Base-by-base conservation (phyloP, 1,140 invertebrate species). In the Drosophila littoralis region DNA sequence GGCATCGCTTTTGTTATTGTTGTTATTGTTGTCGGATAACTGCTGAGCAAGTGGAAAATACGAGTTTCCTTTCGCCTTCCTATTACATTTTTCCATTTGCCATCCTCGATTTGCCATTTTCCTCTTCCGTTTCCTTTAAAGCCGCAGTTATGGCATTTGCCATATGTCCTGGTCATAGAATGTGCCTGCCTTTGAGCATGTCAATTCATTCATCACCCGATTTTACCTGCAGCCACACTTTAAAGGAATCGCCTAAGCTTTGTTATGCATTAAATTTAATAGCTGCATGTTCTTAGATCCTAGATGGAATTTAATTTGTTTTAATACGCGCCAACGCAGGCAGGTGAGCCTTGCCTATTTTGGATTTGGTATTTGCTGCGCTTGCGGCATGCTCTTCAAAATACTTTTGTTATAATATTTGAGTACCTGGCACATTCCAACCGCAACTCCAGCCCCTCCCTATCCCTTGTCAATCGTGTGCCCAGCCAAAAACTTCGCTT, bases 241-340 rank as follows among this genome's bases (percentile, higher is more conserved):
- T 45, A 8, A 45, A 45, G 13, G 10, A 45, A 8, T 15, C 42
- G 8, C n/a, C 10, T 45, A 45, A 45, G 13, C 42, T 45, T 15
- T 45, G 42, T 33, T 33, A 45, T 58, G 28, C 55, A 33, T 82
- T 82, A 61, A 82, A 75, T 79, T 75, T 67, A 48, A 75, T 61
- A 38, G 43, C 55, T 51, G 58, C 58, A 83, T 82, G 61, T 75
- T 57, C 9, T 4, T 17, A 17, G 35, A 9, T 12, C 67, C 52
- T 67, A 77, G 75, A 89, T 89, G 84, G 74, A 84, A 84, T 88
- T 88, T 89, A 75, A 89, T 89, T 88, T 89, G 60, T 70, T 76
- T 65, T 33, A 46, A 32, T 42, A 69, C 22, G 7, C 45, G 64
- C 75, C 33, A 40, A 8, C 42, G 61, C 28, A 17, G 61, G 66